Evolutionary conservation across 1,140 invertebrate genomes (phyloP).

Genomic region (Sipha flava): DNA sequence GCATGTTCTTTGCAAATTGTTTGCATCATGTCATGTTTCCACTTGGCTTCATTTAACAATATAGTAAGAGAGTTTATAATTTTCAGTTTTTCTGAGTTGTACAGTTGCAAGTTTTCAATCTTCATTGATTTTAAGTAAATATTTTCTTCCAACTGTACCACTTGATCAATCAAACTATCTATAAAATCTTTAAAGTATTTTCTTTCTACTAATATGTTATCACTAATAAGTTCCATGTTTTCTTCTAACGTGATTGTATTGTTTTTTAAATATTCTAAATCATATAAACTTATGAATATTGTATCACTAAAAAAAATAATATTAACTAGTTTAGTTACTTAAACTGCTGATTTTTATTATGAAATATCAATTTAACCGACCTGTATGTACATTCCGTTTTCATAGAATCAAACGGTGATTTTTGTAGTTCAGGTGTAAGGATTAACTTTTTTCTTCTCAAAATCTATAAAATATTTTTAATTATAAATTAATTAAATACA

Average conservation of each 20-base stretch:
- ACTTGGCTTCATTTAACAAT: neutral
- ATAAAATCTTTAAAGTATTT: neutral
- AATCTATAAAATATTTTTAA: neutral
- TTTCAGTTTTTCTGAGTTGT: conserved; percentile 20
- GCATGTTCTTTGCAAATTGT: neutral
- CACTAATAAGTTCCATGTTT: neutral
- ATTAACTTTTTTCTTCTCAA: neutral
- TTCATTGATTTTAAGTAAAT: neutral
- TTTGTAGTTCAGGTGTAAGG: neutral
- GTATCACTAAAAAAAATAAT: neutral
- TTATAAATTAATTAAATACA: too few species aligned
- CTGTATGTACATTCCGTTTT: neutral
- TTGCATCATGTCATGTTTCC: neutral
- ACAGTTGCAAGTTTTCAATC: conserved; percentile 22
- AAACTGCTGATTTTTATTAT: too few species aligned
- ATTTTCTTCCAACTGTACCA: conserved; percentile 4
- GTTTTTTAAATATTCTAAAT: neutral
- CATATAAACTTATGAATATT: neutral
- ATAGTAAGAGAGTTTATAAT: neutral
- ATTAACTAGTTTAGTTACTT: too few species aligned
- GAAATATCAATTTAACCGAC: neutral
- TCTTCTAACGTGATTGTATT: neutral
- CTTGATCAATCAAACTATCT: neutral
- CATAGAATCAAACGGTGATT: neutral
- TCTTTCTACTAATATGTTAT: neutral